Evolutionary conservation across 2,888 invertebrate genomes (phyloP), one percentile per base, ranked within the genome.

Genomic region (Clitarchus hookeri): DNA sequence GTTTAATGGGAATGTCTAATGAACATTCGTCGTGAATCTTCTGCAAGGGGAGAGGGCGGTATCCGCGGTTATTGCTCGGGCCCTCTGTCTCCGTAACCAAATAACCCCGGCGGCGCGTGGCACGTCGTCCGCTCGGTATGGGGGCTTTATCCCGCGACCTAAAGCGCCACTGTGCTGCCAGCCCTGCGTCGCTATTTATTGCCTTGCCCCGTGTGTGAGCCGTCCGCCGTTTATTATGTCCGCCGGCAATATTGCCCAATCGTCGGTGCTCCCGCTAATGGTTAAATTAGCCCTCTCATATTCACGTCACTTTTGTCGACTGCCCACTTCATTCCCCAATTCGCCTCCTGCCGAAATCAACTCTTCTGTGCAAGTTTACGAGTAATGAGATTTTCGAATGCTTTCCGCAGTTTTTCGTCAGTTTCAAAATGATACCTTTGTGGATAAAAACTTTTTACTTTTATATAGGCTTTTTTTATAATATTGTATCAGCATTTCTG

Each of bases 1-100:
- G 27, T 27, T 48, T 44, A 53, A n/a, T 84, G 48, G 48, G 44
- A 84, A 44, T 84, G 53, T 84, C 48, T 84, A 84, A 84, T 84
- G 84, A 84, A 84, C 54, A 2, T 82, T 82, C 65, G 48, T 48
- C 11, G 48, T 13, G 48, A 3, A 4, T 36, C 53, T 2, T 65
- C 2, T 8, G 23, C 65, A 4, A 65, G 23, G 65, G 65, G 65
- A 1, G 8, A 2, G 48, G 48, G 48, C 16, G 65, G 65, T n/a
- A 65, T 2, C 65, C 23, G 65, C 16, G 65, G 65, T 65, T 65
- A 65, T 65, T 65, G 65, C 65, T 65, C 23, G 65, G 65, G 13
- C n/a, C n/a, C 65, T n/a, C n/a, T 23, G 19, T 65, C 65, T n/a
- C 65, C 65, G 65, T 65, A 65, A 65, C 65, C 65, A 65, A 65